Conservation (phyloP, 1,140 invertebrate genomes). For the Apis cerana region DNA sequence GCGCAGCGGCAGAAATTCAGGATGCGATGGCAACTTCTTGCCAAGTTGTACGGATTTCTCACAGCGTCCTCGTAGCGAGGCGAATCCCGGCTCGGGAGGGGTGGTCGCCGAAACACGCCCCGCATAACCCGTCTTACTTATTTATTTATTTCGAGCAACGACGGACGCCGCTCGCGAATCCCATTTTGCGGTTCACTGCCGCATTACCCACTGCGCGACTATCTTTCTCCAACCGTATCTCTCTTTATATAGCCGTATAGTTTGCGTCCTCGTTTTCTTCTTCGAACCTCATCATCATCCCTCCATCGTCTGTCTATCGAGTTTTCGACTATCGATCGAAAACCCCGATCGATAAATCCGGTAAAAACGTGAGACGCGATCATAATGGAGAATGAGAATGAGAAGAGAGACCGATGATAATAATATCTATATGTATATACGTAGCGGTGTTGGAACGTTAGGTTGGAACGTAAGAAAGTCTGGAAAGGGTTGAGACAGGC, state of each 20-base stretch:
- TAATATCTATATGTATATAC: slow-evolving; percentile 67
- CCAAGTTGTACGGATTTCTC: slow-evolving; percentile 59
- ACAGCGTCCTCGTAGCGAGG: slow-evolving; percentile 41
- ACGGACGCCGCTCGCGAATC: slow-evolving; percentile 12
- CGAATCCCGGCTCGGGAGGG: slow-evolving; percentile 45
- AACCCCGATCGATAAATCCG: too few species aligned
- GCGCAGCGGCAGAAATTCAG: slow-evolving; percentile 57
- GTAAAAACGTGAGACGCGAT: too few species aligned
- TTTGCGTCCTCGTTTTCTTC: not conserved
- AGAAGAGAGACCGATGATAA: slow-evolving; percentile 18
- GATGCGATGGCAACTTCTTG: slow-evolving; percentile 62
- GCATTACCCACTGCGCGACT: not conserved
- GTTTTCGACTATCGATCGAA: too few species aligned
- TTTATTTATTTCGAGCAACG: slow-evolving; percentile 45
- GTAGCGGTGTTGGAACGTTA: not conserved
- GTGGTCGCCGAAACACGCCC: slow-evolving; percentile 47
- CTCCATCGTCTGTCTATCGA: too few species aligned
- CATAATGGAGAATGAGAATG: too few species aligned
- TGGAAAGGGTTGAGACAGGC: slow-evolving; percentile 62
- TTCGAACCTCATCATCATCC: too few species aligned
- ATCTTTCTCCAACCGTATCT: not conserved
- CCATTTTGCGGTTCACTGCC: slow-evolving; percentile 4
- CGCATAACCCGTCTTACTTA: slow-evolving; percentile 48
- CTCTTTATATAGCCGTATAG: not conserved
- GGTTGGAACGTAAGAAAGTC: slow-evolving; percentile 15